Conservation (phyloP, 2,113 vertebrate species). For the Xiphorhynchus elegans region DNA sequence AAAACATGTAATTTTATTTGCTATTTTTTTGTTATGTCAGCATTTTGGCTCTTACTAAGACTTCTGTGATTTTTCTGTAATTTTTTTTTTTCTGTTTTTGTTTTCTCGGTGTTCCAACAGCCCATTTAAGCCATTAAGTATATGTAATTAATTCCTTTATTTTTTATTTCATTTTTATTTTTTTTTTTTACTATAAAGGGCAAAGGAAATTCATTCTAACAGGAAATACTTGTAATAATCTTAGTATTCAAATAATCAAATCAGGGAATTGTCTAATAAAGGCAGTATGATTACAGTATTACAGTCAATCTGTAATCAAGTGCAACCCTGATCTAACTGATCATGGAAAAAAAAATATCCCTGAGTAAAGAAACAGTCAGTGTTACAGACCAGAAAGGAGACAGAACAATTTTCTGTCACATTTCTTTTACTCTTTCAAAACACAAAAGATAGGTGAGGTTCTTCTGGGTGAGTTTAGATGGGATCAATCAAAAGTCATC, state of each 20-base stretch:
- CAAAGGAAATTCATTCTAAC: not conserved
- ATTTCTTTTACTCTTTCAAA: not conserved
- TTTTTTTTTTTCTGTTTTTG: not conserved
- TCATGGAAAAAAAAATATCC: not conserved
- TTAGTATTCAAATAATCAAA: not conserved
- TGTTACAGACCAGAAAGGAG: not conserved
- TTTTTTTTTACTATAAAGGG: not conserved
- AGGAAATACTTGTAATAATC: not conserved
- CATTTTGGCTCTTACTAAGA: not conserved
- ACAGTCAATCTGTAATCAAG: not conserved
- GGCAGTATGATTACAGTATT: not conserved
- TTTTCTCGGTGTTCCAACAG: not conserved
- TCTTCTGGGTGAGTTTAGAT: not conserved
- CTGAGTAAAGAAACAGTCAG: not conserved
- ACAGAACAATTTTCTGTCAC: not conserved
- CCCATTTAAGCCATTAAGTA: not conserved
- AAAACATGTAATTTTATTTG: not conserved
- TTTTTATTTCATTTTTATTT: too few species aligned
- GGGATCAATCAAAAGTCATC: not conserved
- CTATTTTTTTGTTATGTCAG: not conserved
- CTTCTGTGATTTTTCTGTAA: not conserved
- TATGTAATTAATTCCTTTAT: not conserved
- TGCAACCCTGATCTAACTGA: not conserved
- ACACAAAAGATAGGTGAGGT: not conserved
- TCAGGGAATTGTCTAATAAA: not conserved